Percentiles rank a stretch among this genome's conserved stretches.
phyloP scores from a whole-genome alignment of 23 tunicate species.

The Trididemnum clinides region DNA sequence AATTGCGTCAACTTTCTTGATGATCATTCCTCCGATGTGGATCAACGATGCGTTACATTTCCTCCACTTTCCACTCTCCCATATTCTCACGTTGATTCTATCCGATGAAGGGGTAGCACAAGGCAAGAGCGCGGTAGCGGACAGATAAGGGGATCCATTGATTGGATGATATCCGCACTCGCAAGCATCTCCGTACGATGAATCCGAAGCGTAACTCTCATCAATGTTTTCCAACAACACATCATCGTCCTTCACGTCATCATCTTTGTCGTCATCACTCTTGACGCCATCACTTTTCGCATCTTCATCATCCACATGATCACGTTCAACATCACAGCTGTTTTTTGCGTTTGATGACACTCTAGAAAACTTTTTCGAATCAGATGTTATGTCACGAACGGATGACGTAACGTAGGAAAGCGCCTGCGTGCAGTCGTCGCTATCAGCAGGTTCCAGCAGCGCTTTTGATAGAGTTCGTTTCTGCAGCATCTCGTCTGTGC shows the following conservation, averaged over 20 bases:
- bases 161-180: no score
- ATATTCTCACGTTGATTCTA: constrained; percentile 62
- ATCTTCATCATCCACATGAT: not conserved
- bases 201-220: not conserved
- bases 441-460: constrained; percentile 66
- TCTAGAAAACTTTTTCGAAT: not conserved
- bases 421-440: constrained; percentile 27
- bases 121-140: constrained; percentile 69
- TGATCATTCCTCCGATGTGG: constrained; percentile 83
- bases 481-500: not conserved
- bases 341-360: not conserved
- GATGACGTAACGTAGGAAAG: constrained; percentile 40
- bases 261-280: not conserved
- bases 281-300: not conserved
- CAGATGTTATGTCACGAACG: not conserved
- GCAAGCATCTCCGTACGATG: not conserved
- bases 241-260: not conserved
- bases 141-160: constrained; percentile 13
- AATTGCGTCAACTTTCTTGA: constrained; percentile 40
- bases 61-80: constrained; percentile 72
- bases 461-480: constrained; percentile 62
- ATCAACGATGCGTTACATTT: constrained; percentile 70
- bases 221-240: not conserved
- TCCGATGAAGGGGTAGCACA: constrained; percentile 36
- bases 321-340: not conserved